phyloP scores from a whole-genome alignment of 2,797 vertebrate species.

The Sciurus carolinensis region DNA sequence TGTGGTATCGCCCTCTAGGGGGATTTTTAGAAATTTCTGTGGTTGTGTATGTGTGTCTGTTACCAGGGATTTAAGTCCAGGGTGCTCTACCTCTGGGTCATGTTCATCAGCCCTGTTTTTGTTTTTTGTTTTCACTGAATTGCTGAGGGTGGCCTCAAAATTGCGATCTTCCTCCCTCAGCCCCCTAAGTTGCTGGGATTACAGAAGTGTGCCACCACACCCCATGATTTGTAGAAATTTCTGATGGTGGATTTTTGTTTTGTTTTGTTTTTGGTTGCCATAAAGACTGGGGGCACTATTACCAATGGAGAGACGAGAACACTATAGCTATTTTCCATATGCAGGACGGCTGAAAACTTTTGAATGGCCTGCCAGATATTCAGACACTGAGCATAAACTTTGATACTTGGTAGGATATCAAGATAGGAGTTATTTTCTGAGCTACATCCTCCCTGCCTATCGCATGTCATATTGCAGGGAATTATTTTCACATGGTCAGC shows the following conservation, averaged over 20 bases:
- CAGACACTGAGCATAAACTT: background rate
- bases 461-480: background rate
- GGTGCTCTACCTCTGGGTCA: too few species aligned
- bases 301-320: background rate
- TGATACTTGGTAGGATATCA: background rate
- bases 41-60: too few species aligned
- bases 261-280: background rate
- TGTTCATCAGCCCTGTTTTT: too few species aligned
- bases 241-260: background rate
- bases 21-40: constrained; percentile 16
- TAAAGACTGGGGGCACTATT: background rate
- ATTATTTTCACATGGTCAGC: constrained; percentile 35
- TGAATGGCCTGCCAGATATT: background rate
- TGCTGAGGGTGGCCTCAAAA: too few species aligned
- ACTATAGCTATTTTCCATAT: background rate
- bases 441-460: background rate
- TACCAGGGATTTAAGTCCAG: too few species aligned
- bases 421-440: background rate
- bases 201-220: too few species aligned
- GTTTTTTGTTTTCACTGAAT: too few species aligned
- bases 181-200: too few species aligned
- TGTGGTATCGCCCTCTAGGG: constrained; percentile 39
- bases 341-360: background rate
- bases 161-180: too few species aligned
- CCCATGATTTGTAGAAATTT: background rate